Base-by-base conservation (phyloP, 1,140 invertebrate species). In the Micrasema minimum region DNA sequence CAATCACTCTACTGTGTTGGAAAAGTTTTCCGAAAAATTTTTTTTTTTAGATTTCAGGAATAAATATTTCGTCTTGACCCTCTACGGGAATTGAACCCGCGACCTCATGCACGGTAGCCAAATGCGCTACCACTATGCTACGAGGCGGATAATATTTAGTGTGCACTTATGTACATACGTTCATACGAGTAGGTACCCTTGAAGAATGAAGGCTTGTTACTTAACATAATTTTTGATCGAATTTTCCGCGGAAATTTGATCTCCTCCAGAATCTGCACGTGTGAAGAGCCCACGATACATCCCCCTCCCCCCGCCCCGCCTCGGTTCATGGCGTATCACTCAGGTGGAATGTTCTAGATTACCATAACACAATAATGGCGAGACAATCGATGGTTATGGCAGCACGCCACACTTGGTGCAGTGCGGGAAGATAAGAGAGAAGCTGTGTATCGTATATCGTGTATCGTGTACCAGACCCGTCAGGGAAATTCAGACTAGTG, bases 351-450 rank as follows among this genome's bases (percentile, higher is more conserved):
- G 55, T 38, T 59, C 35, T 7, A 31, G 55, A 59, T 59, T 59
- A 59, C 55, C 55, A 59, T 59, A 59, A 59, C 38, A 59, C 38
- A 59, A 59, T 59, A 41, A 59, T 59, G 55, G 55, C 37, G 55
- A 59, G 38, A 59, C 55, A 59, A 59, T 59, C 55, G 55, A 59
- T 59, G 55, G 55, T 59, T 59, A 59, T 59, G 55, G 31, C 55
- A 41, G 55, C 38, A 41, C 55, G 38, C 55, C 35, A 59, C 38
- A 59, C 35, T 35, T 38, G 55, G 35, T 41, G 55, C 35, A 38
- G 16, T 41, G 4, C 6, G 35, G 12, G 18, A 16, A 59, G 55
- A 59, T 59, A 59, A 59, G 35, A 22, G 50, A 1, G 20, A 35
- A 55, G 9, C 31, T 6, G 53, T 6, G 14, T 16, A 14, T 12